These are phyloP conservation scores for Meta bourneti DNA, from an alignment of 2,888 invertebrate genomes.

Conservation along the genomic window DNA sequence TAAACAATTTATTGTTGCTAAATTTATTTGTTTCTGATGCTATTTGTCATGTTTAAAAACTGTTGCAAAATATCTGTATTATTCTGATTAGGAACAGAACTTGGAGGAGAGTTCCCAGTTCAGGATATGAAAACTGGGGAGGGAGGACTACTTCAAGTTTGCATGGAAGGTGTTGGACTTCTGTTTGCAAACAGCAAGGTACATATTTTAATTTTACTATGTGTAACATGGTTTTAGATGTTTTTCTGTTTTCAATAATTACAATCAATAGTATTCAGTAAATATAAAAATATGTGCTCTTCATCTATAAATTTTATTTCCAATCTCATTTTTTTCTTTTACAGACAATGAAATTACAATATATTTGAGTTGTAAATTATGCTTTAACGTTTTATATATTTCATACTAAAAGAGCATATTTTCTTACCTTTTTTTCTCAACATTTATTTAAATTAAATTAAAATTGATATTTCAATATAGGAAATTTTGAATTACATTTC, in stretches of 20 bases:
- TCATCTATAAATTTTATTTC: constrained; percentile 4
- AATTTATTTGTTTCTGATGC: background rate
- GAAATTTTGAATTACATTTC: too few relatives aligned
- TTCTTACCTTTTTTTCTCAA: too few relatives aligned
- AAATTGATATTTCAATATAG: too few relatives aligned
- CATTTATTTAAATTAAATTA: too few relatives aligned
- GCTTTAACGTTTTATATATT: too few relatives aligned
- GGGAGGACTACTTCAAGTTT: constrained; percentile 95
- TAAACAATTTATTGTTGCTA: background rate
- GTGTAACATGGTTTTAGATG: background rate
- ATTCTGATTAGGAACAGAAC: constrained; percentile 78
- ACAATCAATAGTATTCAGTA: background rate
- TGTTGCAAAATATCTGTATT: background rate
- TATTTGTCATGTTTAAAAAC: too few relatives aligned
- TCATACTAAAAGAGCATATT: too few relatives aligned
- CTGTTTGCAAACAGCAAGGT: constrained; percentile 99
- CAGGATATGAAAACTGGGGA: constrained; percentile 98
- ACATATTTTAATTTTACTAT: constrained; percentile 80
- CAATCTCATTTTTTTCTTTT: background rate
- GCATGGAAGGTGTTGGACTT: constrained; percentile 99
- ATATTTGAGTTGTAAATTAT: too few relatives aligned
- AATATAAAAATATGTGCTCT: background rate
- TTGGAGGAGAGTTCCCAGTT: constrained; percentile 96
- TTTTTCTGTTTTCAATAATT: background rate
- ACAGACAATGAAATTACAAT: background rate